A percentile compares a stretch with the other conserved stretches of the same genome.
Evolutionary conservation across 1,140 invertebrate genomes (phyloP).

Genomic region (Cyphomyrmex costatus): DNA sequence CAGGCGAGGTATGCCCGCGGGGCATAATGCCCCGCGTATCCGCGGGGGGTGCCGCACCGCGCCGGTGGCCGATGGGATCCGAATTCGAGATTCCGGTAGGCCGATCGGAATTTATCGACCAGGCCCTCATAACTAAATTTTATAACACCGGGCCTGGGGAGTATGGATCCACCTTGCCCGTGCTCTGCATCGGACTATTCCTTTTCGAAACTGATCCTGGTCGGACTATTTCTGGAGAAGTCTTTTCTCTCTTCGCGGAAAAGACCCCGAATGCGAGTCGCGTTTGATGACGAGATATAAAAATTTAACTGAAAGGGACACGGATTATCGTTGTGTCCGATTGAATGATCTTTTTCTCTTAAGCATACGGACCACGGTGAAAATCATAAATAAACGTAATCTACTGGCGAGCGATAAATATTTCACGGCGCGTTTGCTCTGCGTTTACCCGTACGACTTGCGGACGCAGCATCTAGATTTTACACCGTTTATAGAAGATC

Average conservation of each 20-base stretch:
- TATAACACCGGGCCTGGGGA: slow-evolving; percentile 39
- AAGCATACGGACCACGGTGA: neutral
- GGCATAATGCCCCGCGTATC: slow-evolving; percentile 26
- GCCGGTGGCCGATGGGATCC: slow-evolving; percentile 42
- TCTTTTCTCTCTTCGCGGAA: neutral
- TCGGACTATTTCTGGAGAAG: neutral
- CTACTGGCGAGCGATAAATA: slow-evolving; percentile 48
- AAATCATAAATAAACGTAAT: slow-evolving; percentile 57
- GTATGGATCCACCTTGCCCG: neutral
- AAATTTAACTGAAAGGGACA: slow-evolving; percentile 10
- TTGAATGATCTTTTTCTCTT: slow-evolving; percentile 11
- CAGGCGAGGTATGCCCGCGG: slow-evolving; percentile 38
- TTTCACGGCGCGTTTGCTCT: slow-evolving; percentile 39
- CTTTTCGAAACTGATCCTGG: neutral
- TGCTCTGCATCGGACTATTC: neutral
- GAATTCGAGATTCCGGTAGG: slow-evolving; percentile 65
- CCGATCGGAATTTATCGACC: slow-evolving; percentile 70
- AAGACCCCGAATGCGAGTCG: neutral
- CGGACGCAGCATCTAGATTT: slow-evolving; percentile 62
- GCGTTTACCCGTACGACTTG: neutral
- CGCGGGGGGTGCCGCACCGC: slow-evolving; percentile 37
- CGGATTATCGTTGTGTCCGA: neutral
- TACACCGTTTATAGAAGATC: slow-evolving; percentile 59
- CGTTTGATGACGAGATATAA: slow-evolving; percentile 17
- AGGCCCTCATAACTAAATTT: slow-evolving; percentile 56